Evolutionary conservation across 2,888 invertebrate genomes (phyloP).

Genomic region (Campaea margaritaria): DNA sequence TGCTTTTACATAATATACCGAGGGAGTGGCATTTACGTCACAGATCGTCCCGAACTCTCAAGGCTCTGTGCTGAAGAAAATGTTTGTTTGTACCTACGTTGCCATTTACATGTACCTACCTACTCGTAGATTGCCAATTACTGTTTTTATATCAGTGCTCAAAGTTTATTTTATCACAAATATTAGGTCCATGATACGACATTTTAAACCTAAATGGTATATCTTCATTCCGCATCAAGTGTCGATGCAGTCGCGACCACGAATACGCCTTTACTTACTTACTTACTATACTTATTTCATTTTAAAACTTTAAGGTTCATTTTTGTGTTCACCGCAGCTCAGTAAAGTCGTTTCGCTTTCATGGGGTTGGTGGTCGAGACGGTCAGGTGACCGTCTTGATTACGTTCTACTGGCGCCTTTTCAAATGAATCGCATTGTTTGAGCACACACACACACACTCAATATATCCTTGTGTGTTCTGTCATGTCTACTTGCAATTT

Average conservation of each 20-base stretch:
- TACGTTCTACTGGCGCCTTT: constrained; percentile 69
- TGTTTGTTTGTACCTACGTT: constrained; percentile 11
- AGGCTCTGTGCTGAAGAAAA: constrained; percentile 41
- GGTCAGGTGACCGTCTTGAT: constrained; percentile 76
- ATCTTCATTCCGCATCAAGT: constrained; percentile 54
- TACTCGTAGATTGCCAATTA: constrained; percentile 12
- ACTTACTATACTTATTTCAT: constrained; percentile 29
- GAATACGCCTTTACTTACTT: not conserved
- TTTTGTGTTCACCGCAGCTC: constrained; percentile 37
- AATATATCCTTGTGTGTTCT: constrained; percentile 58
- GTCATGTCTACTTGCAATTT: constrained; percentile 57
- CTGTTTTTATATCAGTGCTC: constrained; percentile 16
- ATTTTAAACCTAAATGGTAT: constrained; percentile 57
- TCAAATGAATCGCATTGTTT: constrained; percentile 75
- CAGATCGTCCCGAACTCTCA: constrained; percentile 33
- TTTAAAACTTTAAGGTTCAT: constrained; percentile 36
- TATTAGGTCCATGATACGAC: constrained; percentile 39
- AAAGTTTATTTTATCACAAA: constrained; percentile 41
- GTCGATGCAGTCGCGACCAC: constrained; percentile 17
- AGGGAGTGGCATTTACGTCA: constrained; percentile 51
- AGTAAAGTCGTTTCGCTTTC: constrained; percentile 37
- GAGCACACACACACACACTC: constrained; percentile 49
- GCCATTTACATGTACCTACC: constrained; percentile 3
- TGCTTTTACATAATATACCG: constrained; percentile 39
- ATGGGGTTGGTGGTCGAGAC: constrained; percentile 44